Conservation (phyloP, 2,113 vertebrate species). For the Plectropomus leopardus region DNA sequence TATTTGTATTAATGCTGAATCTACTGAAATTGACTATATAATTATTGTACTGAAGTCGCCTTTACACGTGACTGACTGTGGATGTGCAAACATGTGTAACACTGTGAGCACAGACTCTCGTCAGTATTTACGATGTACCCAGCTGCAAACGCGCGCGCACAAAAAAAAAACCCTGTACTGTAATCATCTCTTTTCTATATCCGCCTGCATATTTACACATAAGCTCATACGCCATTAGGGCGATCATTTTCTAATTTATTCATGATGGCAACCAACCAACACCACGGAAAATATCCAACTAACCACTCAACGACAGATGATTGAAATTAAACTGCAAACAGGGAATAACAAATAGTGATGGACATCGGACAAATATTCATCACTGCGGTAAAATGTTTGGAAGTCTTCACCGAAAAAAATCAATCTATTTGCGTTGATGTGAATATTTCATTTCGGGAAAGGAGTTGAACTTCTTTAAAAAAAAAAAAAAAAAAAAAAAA, state of each 20-base stretch:
- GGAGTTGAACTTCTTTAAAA: constrained; percentile 3
- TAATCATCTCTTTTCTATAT: background rate
- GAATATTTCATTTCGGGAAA: constrained; percentile 27
- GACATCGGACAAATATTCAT: constrained; percentile 50
- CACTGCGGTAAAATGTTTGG: constrained; percentile 60
- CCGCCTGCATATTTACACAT: background rate
- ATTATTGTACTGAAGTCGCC: constrained; percentile 19
- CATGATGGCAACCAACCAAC: background rate
- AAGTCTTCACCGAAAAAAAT: constrained; percentile 36
- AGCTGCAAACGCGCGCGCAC: background rate
- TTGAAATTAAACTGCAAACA: constrained; percentile 48
- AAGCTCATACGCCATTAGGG: background rate
- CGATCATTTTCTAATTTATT: background rate
- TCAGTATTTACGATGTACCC: constrained; percentile 1
- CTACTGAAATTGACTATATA: background rate
- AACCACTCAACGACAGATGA: constrained; percentile 60
- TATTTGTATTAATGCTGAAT: constrained; percentile 20
- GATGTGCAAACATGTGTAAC: constrained; percentile 52
- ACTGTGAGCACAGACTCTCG: constrained; percentile 7
- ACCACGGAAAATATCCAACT: constrained; percentile 12
- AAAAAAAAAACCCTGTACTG: background rate
- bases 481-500: too few relatives aligned
- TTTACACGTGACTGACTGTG: constrained; percentile 38
- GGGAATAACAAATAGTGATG: constrained; percentile 45
- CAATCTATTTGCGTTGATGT: constrained; percentile 34